Conservation (phyloP, 2,797 vertebrate genomes). For the Anniella stebbinsi region DNA sequence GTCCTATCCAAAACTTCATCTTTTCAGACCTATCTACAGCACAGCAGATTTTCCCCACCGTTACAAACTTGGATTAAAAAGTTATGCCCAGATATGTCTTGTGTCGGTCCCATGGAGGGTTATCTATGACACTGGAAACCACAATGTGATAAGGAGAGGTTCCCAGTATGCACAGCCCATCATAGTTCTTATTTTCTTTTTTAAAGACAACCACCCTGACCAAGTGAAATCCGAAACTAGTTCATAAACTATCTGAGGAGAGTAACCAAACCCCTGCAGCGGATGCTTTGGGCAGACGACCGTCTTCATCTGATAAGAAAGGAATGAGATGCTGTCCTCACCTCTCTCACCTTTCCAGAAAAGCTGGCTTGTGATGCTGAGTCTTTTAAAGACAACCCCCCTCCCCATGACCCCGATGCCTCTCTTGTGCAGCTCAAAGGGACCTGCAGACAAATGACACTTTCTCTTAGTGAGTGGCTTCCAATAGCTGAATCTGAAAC, state of each 20-base stretch:
- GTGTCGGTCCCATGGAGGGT: background rate
- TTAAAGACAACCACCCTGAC: background rate
- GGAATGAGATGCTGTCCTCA: slow-evolving; percentile 48
- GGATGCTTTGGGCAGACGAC: slow-evolving; percentile 23
- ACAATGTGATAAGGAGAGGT: background rate
- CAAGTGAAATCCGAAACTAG: slow-evolving; percentile 30
- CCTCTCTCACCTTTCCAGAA: slow-evolving; percentile 63
- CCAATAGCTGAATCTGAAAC: background rate
- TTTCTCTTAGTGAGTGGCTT: background rate
- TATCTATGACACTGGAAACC: background rate
- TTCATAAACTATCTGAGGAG: slow-evolving; percentile 39
- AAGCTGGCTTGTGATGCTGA: slow-evolving; percentile 54
- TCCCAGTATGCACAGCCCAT: background rate
- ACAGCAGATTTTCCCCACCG: background rate
- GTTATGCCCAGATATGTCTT: background rate
- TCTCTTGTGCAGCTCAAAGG: slow-evolving; percentile 25
- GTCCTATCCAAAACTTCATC: background rate
- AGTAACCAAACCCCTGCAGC: slow-evolving; percentile 35
- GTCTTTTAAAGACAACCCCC: slow-evolving; percentile 11
- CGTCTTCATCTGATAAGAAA: slow-evolving; percentile 45
- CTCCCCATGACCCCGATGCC: slow-evolving; percentile 8
- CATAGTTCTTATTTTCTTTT: background rate
- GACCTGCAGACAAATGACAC: background rate
- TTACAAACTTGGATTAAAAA: background rate
- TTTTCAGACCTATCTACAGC: background rate